These are phyloP conservation scores for Exocentrus adspersus DNA, from an alignment of 2,888 invertebrate genomes.

Conservation along the genomic window DNA sequence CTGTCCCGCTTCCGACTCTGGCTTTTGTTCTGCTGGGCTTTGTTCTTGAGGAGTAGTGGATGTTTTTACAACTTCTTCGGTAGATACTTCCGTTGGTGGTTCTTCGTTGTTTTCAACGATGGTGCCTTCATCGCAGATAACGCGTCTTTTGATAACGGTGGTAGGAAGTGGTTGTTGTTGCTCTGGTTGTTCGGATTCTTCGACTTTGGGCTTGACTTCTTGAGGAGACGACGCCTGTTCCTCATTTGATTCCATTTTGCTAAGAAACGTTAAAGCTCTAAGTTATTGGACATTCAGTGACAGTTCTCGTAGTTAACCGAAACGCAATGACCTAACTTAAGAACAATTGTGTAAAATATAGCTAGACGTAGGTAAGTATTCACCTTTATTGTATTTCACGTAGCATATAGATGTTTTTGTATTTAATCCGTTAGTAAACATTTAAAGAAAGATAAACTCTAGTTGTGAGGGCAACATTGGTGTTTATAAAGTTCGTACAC, in stretches of 20 bases:
- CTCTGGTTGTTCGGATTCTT: conserved; percentile 32
- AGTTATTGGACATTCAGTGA: too few relatives aligned
- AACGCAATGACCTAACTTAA: conserved; percentile 19
- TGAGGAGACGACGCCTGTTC: conserved; percentile 38
- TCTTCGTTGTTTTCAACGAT: conserved; percentile 55
- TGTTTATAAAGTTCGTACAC: conserved; percentile 37
- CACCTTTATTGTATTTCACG: conserved; percentile 19
- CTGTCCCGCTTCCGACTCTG: conserved; percentile 24
- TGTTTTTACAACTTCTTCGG: conserved; percentile 59
- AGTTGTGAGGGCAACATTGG: conserved; percentile 21
- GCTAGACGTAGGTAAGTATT: not conserved
- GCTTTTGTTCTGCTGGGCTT: conserved; percentile 36
- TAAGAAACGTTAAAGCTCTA: conserved; percentile 9
- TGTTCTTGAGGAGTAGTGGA: conserved; percentile 40
- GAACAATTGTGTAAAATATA: conserved; percentile 25
- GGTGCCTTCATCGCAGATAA: conserved; percentile 60
- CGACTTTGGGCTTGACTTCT: conserved; percentile 38
- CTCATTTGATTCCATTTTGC: conserved; percentile 44
- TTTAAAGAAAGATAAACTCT: conserved; percentile 14
- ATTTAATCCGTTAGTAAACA: conserved; percentile 15
- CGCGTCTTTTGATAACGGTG: conserved; percentile 53
- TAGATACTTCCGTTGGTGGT: conserved; percentile 51
- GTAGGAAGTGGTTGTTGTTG: conserved; percentile 29
- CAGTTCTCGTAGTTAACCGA: not conserved
- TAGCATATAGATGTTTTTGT: conserved; percentile 14